Evolutionary conservation across 2,113 vertebrate genomes (phyloP).

Genomic region (Notothenia rossii): DNA sequence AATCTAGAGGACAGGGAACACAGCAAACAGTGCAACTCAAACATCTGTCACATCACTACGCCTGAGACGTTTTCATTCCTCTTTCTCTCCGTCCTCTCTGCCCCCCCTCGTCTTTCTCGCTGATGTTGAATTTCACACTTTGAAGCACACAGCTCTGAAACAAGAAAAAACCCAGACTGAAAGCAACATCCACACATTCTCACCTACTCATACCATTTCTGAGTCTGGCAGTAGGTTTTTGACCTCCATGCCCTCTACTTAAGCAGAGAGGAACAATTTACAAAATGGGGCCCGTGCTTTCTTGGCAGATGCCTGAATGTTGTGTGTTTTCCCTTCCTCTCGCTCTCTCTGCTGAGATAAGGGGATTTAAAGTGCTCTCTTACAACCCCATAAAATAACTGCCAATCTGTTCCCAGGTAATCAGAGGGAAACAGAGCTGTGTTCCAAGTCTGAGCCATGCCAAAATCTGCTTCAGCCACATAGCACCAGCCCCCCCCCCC

Average conservation of each 20-base stretch:
- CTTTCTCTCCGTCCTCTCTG: background rate
- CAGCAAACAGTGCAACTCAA: conserved; percentile 26
- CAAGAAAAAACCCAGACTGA: conserved; percentile 22
- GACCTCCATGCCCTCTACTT: conserved; percentile 58
- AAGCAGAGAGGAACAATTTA: conserved; percentile 67
- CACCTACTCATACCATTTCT: conserved; percentile 45
- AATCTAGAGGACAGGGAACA: conserved; percentile 12
- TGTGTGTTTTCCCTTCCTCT: conserved; percentile 37
- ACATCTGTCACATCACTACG: conserved; percentile 19
- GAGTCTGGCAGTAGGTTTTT: conserved; percentile 66
- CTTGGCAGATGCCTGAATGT: conserved; percentile 66
- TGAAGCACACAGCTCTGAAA: conserved; percentile 33
- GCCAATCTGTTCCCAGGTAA: conserved; percentile 82
- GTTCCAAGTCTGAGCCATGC: conserved; percentile 65
- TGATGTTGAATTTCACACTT: conserved; percentile 63
- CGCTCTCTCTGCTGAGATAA: conserved; percentile 67
- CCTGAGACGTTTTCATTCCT: conserved; percentile 20
- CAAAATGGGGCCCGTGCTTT: conserved; percentile 62
- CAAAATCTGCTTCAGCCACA: conserved; percentile 39
- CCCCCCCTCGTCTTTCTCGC: conserved; percentile 16
- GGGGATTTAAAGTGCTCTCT: conserved; percentile 74
- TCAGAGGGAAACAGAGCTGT: conserved; percentile 70
- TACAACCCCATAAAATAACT: conserved; percentile 75
- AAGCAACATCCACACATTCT: conserved; percentile 48
- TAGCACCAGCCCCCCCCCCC: conserved; percentile 21